A percentile compares a stretch with the other conserved stretches of the same genome.
phyloP scores from a whole-genome alignment of 2,797 vertebrate species.

The Otolemur crassicaudatus region DNA sequence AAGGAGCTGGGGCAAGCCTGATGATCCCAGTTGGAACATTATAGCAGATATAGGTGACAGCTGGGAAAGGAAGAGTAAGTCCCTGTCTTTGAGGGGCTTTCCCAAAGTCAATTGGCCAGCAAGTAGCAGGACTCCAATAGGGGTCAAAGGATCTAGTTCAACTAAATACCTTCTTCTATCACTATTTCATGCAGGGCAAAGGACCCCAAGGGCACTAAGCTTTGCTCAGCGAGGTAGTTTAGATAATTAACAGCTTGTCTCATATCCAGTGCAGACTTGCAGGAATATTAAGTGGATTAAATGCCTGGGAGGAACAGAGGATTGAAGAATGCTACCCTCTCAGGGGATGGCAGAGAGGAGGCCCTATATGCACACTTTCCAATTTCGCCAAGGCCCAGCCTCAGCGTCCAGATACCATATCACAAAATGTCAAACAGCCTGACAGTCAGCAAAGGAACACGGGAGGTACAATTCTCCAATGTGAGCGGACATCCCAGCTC shows the following conservation, averaged over 20 bases:
- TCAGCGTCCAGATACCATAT: not conserved
- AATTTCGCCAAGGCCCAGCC: not conserved
- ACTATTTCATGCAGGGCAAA: not conserved
- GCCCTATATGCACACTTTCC: not conserved
- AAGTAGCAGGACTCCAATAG: not conserved
- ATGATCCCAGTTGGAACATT: not conserved
- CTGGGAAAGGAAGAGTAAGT: not conserved
- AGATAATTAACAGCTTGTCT: slow-evolving; percentile 4
- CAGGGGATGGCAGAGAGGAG: not conserved
- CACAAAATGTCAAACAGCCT: not conserved
- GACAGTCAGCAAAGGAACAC: not conserved
- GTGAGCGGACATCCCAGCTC: not conserved
- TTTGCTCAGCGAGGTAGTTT: not conserved
- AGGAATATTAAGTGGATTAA: not conserved
- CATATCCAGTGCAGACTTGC: not conserved
- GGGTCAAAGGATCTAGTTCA: not conserved
- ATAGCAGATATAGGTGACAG: not conserved
- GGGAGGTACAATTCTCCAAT: not conserved
- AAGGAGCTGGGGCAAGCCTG: not conserved
- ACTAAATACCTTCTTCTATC: not conserved
- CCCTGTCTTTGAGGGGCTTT: not conserved
- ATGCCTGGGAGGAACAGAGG: not conserved
- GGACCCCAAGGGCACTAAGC: not conserved
- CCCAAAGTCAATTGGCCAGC: not conserved
- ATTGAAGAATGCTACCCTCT: not conserved